These are phyloP conservation scores for Rhynchonycteris naso DNA, from an alignment of 2,797 vertebrate species.

Conservation along the genomic window DNA sequence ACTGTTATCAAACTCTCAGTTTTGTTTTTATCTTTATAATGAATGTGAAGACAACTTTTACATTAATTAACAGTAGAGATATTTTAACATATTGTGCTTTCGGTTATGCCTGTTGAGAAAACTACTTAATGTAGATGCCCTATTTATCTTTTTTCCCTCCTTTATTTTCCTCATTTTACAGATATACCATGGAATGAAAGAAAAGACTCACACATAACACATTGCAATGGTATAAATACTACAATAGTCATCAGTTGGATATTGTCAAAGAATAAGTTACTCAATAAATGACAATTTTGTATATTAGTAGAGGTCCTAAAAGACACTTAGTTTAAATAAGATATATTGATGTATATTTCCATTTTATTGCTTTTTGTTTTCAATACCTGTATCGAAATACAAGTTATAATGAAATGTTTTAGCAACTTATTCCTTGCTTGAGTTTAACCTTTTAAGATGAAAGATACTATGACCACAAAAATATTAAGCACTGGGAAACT, in stretches of 20 bases:
- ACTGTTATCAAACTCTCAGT: not conserved
- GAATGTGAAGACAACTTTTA: not conserved
- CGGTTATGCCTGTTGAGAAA: not conserved
- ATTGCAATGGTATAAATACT: not conserved
- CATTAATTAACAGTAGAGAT: not conserved
- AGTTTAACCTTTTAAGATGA: not conserved
- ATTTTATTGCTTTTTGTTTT: not conserved
- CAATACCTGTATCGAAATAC: not conserved
- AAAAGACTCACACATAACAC: not conserved
- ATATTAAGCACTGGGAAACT: not conserved
- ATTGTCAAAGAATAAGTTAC: not conserved
- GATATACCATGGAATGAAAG: not conserved
- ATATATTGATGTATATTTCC: not conserved
- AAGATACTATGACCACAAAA: not conserved
- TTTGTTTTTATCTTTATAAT: not conserved
- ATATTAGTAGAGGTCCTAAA: not conserved
- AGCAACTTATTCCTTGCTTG: not conserved
- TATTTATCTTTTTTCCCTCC: not conserved
- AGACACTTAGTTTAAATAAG: not conserved
- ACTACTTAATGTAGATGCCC: not conserved
- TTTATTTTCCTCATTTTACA: not conserved
- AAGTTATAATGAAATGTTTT: not conserved
- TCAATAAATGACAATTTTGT: not conserved
- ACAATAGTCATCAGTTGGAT: not conserved
- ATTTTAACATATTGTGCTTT: not conserved